Conservation (phyloP, 2,888 invertebrate species). For the Watsonalla binaria region DNA sequence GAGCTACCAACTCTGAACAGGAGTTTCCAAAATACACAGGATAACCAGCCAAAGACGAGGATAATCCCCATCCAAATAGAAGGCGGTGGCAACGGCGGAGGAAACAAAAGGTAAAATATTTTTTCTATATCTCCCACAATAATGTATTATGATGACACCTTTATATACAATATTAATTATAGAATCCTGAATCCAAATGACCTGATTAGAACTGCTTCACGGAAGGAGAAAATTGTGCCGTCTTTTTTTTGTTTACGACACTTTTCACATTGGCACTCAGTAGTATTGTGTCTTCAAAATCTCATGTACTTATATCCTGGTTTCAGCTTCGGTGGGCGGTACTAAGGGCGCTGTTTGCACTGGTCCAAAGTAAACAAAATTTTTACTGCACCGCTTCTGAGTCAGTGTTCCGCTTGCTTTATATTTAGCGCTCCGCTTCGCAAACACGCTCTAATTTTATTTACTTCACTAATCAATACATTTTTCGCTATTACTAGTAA, state of each 20-base stretch:
- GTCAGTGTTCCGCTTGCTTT: slow-evolving; percentile 62
- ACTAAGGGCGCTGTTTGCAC: slow-evolving; percentile 63
- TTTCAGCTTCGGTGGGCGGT: slow-evolving; percentile 78
- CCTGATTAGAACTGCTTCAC: background rate
- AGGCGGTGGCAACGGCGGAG: slow-evolving; percentile 56
- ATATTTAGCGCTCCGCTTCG: slow-evolving; percentile 58
- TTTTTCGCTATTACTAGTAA: slow-evolving; percentile 32
- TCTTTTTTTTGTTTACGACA: slow-evolving; percentile 3
- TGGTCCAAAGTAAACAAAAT: slow-evolving; percentile 67
- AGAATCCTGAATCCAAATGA: background rate
- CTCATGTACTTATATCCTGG: slow-evolving; percentile 28
- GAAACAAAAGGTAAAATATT: slow-evolving; percentile 57
- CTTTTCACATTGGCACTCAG: slow-evolving; percentile 3
- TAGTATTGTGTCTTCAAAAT: background rate
- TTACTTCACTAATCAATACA: slow-evolving; percentile 58
- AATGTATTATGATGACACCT: background rate
- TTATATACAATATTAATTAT: background rate
- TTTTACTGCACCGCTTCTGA: slow-evolving; percentile 67
- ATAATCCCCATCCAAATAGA: slow-evolving; percentile 82
- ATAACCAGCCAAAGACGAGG: slow-evolving; percentile 69
- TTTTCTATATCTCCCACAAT: slow-evolving; percentile 2
- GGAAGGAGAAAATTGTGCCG: background rate
- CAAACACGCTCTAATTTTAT: slow-evolving; percentile 53
- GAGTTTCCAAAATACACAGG: slow-evolving; percentile 47
- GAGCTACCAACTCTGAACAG: slow-evolving; percentile 62